A percentile compares a stretch with the other conserved stretches of the same genome.
Conservation (phyloP, 2,113 vertebrate species). For the Myotis davidii region DNA sequence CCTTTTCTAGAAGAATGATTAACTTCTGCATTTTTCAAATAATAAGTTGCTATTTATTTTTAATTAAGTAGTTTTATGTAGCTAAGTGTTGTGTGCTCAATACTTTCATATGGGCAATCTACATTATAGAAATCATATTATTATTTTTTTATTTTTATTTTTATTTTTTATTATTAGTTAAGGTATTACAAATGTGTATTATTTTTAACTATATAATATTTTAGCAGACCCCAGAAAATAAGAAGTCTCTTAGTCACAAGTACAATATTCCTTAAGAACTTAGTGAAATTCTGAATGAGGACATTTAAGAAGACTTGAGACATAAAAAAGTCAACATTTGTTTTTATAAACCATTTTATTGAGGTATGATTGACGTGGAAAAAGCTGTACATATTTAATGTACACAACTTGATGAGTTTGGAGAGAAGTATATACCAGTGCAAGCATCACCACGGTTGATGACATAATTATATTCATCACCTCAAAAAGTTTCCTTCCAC, state of each 20-base stretch:
- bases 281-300: slow-evolving; percentile 46
- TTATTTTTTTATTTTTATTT: too few species aligned
- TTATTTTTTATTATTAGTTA: too few species aligned
- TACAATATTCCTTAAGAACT: neutral
- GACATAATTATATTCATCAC: neutral
- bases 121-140: neutral
- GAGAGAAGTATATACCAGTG: neutral
- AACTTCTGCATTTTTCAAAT: neutral
- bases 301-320: neutral
- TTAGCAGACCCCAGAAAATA: neutral
- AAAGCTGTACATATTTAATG: neutral
- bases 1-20: neutral
- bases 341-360: neutral
- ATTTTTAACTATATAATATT: slow-evolving; percentile 2
- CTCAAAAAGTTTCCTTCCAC: neutral
- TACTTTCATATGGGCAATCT: neutral
- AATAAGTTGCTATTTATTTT: neutral
- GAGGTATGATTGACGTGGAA: neutral
- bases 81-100: neutral
- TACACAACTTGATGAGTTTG: neutral
- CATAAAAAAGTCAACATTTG: neutral
- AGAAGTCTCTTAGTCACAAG: neutral
- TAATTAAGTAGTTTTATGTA: neutral
- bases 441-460: neutral
- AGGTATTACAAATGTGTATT: too few species aligned